phyloP scores from a whole-genome alignment of 2,797 vertebrate species.

The Gouania willdenowi region DNA sequence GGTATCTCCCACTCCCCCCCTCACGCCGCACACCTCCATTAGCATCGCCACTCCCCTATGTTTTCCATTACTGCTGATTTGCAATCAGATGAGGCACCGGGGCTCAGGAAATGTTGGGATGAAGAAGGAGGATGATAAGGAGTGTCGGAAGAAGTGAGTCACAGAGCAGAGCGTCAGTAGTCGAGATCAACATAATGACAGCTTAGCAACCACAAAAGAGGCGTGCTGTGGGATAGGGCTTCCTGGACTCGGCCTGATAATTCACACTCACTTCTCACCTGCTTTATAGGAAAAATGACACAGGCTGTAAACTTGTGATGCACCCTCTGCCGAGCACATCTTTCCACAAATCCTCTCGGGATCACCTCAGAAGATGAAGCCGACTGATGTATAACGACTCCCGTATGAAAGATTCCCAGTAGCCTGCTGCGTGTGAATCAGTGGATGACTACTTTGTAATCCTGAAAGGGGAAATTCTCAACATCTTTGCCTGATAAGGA shows the following conservation, averaged over 20 bases:
- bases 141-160: constrained; percentile 53
- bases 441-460: constrained; percentile 1
- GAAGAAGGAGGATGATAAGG: constrained; percentile 1
- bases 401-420: constrained; percentile 13
- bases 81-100: constrained; percentile 8
- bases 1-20: constrained; percentile 40
- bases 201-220: constrained; percentile 30
- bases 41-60: constrained; percentile 18
- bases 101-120: constrained; percentile 5
- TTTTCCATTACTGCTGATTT: constrained; percentile 25
- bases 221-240: constrained; percentile 17
- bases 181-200: constrained; percentile 22
- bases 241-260: constrained; percentile 44
- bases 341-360: not conserved
- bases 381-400: too few species aligned
- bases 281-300: constrained; percentile 19
- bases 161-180: constrained; percentile 31
- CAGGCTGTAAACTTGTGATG: not conserved
- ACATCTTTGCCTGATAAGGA: constrained; percentile 4
- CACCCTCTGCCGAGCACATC: not conserved
- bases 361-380: too few species aligned
- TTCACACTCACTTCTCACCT: constrained; percentile 21
- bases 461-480: not conserved
- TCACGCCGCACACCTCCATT: constrained; percentile 26
- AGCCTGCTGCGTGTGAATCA: too few species aligned